Evolutionary conservation across 2,113 vertebrate species (phyloP), one percentile per base, ranked within the genome.

Genomic region (Aspiorhynchus laticeps): DNA sequence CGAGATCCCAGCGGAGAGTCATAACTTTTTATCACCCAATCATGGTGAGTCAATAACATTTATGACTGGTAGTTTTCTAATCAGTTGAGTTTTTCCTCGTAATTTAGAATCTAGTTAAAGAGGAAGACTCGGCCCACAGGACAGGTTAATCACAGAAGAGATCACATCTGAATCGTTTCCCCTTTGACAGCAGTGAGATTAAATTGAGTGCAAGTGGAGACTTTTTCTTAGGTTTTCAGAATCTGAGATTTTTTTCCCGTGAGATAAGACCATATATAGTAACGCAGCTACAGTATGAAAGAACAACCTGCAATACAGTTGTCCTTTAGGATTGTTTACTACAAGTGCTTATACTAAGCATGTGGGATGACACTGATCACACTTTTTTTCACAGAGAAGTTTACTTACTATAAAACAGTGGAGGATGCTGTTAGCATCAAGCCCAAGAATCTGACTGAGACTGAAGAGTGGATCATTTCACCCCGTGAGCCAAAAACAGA

Each of bases 1-100:
- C 59, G 63, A 86, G 21, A 21, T 75, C 48, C 36, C 38, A 24
- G 56, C n/a, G 43, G 80, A 89, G 36, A 65, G 36, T 85, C 79
- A 84, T 36, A 85, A 61, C 85, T 81, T 89, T 75, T 69, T 87
- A 31, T 85, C 88, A 38, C 69, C 78, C 88, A 86, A 90, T 33
- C 59, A 56, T 28, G 87, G 89, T 90, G 77, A 85, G 56, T 61
- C 31, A 38, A 38, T 83, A n/a, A n/a, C 38, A 77, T 77, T 63
- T 46, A n/a, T 59, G 69, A 11, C 69, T 73, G 69, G 69, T 38
- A 73, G 73, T 75, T 41, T 75, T 75, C 24, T 46, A 75, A 75
- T 75, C 73, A 75, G 41, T 26, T 46, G 41, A 75, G 38, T 43
- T 75, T 75, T 46, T 46, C 41, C 21, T 15, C 24, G 6, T 15